Evolutionary conservation across 1,140 invertebrate species (phyloP).

Genomic region (Pogonus chalceus): DNA sequence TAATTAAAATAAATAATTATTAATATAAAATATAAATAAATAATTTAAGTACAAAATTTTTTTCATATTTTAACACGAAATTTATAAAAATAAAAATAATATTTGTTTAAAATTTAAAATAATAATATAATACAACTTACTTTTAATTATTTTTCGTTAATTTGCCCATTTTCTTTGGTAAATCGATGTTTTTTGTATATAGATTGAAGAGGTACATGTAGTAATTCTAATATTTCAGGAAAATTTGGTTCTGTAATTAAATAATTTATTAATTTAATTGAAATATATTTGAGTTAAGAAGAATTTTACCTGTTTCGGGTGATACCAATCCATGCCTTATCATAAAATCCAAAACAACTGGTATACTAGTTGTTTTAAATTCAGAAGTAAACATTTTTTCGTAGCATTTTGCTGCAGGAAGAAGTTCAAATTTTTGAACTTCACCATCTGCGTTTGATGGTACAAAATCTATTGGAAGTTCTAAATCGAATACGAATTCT

Average conservation of each 20-base stretch:
- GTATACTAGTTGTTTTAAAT: conserved; percentile 88
- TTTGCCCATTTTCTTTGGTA: conserved; percentile 15
- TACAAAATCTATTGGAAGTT: conserved; percentile 78
- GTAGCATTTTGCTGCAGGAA: conserved; percentile 69
- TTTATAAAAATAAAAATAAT: too few species aligned
- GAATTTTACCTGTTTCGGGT: conserved; percentile 69
- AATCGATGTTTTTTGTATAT: conserved; percentile 43
- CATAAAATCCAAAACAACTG: conserved; percentile 83
- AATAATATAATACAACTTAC: background rate
- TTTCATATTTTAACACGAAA: too few species aligned
- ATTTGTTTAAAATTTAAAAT: background rate
- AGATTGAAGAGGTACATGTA: conserved; percentile 76
- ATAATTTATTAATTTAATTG: background rate
- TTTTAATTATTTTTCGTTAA: background rate
- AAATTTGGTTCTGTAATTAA: conserved; percentile 59
- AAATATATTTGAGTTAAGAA: background rate
- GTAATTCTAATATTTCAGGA: conserved; percentile 69
- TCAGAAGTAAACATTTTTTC: conserved; percentile 68
- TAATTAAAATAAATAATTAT: background rate
- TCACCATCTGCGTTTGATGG: conserved; percentile 88
- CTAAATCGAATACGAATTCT: conserved; percentile 90
- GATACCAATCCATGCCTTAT: conserved; percentile 82
- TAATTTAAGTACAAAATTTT: too few species aligned
- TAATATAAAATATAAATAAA: too few species aligned
- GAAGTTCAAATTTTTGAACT: conserved; percentile 78